Evolutionary conservation across 2,113 vertebrate genomes (phyloP).

Genomic region (Erythrocercus mccallii): DNA sequence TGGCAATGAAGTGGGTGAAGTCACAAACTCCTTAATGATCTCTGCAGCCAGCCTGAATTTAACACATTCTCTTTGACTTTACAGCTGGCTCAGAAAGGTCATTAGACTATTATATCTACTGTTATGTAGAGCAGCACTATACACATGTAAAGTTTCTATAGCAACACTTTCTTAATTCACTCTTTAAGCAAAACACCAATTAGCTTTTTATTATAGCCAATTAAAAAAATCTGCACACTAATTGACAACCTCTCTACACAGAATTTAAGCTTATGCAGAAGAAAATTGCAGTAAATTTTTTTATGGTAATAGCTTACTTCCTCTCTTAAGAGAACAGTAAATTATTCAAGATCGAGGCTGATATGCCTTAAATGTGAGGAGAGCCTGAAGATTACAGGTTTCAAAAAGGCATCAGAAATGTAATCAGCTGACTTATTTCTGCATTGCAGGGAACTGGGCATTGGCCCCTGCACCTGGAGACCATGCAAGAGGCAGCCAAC

Average conservation of each 20-base stretch:
- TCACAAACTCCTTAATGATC: slow-evolving; percentile 9
- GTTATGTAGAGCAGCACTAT: slow-evolving; percentile 14
- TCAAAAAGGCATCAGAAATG: slow-evolving; percentile 20
- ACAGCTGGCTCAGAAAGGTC: slow-evolving; percentile 35
- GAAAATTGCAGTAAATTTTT: slow-evolving; percentile 47
- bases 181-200: slow-evolving; percentile 78
- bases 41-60: not conserved
- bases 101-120: slow-evolving; percentile 29
- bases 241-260: slow-evolving; percentile 68
- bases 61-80: slow-evolving; percentile 3
- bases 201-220: slow-evolving; percentile 74
- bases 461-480: not conserved
- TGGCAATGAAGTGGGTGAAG: not conserved
- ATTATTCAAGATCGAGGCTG: slow-evolving; percentile 1
- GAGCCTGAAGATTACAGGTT: not conserved
- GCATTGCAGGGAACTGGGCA: not conserved
- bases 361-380: not conserved
- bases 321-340: slow-evolving; percentile 36
- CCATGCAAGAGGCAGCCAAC: not conserved
- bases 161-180: slow-evolving; percentile 72
- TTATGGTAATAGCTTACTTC: slow-evolving; percentile 35
- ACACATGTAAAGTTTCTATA: slow-evolving; percentile 53
- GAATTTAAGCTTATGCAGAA: slow-evolving; percentile 66
- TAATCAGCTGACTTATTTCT: slow-evolving; percentile 25
- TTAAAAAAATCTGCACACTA: slow-evolving; percentile 73